phyloP scores from a whole-genome alignment of 2,113 vertebrate species.

The Chloebia gouldiae region DNA sequence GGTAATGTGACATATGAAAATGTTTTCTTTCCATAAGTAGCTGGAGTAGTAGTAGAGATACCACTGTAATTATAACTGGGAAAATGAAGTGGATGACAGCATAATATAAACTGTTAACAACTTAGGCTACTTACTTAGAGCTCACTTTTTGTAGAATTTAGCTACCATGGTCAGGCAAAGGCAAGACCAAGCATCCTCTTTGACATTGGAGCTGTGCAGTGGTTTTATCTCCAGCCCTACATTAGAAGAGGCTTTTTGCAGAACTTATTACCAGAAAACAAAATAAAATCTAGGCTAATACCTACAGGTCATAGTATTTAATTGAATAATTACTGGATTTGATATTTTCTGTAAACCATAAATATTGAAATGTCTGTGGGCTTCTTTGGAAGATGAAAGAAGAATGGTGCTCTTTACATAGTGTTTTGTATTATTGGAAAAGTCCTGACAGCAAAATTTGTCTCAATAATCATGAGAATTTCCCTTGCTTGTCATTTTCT shows the following conservation, averaged over 20 bases:
- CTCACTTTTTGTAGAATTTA: neutral
- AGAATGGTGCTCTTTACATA: neutral
- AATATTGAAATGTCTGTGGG: neutral
- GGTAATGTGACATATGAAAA: slow-evolving; percentile 5
- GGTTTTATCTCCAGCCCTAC: neutral
- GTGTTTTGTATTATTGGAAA: neutral
- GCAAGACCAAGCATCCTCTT: neutral
- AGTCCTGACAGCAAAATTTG: neutral
- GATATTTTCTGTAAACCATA: neutral
- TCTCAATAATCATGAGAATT: neutral
- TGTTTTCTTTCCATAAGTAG: neutral
- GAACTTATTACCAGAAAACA: neutral
- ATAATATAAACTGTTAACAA: neutral
- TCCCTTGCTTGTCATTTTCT: neutral
- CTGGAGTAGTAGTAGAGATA: neutral
- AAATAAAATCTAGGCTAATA: neutral
- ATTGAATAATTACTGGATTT: neutral
- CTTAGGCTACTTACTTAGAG: neutral
- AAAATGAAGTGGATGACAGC: neutral
- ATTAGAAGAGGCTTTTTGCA: neutral
- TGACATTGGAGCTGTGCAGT: neutral
- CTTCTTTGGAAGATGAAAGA: neutral
- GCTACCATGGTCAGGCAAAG: neutral
- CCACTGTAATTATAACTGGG: neutral
- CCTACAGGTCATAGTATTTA: neutral